phyloP scores from a whole-genome alignment of 2,113 vertebrate species.

The Brachyistius frenatus region DNA sequence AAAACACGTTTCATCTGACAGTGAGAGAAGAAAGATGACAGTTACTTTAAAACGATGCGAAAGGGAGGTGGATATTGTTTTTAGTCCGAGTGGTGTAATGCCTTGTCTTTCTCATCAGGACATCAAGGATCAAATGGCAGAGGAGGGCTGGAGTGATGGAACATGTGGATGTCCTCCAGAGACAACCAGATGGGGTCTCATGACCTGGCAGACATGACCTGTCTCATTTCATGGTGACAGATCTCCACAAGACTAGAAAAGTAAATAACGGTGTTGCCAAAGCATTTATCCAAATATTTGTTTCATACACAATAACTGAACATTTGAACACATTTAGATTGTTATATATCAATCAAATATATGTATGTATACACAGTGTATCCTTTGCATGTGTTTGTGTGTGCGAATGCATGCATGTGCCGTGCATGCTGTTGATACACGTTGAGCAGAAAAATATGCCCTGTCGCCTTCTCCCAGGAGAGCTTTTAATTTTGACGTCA shows the following conservation, averaged over 20 bases:
- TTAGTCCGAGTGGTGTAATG: conserved; percentile 36
- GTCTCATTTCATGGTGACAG: conserved; percentile 22
- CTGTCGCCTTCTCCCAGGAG: no score
- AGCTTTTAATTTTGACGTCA: no score
- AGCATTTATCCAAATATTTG: no score
- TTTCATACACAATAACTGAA: no score
- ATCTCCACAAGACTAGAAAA: not conserved
- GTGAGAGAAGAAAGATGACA: conserved; percentile 4
- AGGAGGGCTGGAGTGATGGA: conserved; percentile 37
- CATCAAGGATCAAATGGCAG: conserved; percentile 38
- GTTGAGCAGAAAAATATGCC: no score
- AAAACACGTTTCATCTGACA: conserved; percentile 14
- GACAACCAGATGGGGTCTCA: conserved; percentile 45
- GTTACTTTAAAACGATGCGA: conserved; percentile 2
- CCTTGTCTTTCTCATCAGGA: conserved; percentile 38
- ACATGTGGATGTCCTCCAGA: conserved; percentile 39
- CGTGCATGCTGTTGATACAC: no score
- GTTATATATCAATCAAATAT: no score
- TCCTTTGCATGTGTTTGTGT: no score
- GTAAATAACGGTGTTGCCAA: not conserved
- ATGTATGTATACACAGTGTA: no score
- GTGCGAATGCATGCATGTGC: no score
- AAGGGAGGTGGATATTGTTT: conserved; percentile 40
- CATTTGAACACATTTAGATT: no score
- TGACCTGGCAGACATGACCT: conserved; percentile 1